Conservation (phyloP, 2,797 vertebrate species). For the Enteromius thamalakanensis region DNA sequence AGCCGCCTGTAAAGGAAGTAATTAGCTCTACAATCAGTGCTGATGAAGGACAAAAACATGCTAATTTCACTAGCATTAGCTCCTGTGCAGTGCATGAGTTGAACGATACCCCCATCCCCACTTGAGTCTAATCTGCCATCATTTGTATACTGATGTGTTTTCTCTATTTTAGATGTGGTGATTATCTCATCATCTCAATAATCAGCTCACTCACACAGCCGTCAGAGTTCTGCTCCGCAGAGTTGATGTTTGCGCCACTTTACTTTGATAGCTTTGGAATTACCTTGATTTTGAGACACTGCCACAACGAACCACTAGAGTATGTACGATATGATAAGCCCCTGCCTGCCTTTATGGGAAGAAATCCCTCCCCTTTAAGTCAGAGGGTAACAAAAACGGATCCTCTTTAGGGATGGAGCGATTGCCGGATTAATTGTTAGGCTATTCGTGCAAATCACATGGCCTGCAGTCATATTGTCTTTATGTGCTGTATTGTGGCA, state of each 20-base stretch:
- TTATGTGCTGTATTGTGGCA: neutral
- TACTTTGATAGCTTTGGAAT: constrained; percentile 39
- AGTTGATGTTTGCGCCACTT: constrained; percentile 51
- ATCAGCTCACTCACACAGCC: constrained; percentile 53
- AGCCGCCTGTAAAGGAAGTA: constrained; percentile 56
- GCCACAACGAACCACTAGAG: constrained; percentile 7
- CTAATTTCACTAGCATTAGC: constrained; percentile 60
- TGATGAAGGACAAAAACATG: constrained; percentile 61
- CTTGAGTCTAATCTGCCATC: constrained; percentile 55
- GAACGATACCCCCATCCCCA: constrained; percentile 49
- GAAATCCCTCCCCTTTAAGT: neutral
- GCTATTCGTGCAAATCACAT: neutral
- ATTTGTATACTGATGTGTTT: constrained; percentile 63
- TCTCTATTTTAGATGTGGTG: constrained; percentile 55
- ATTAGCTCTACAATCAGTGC: constrained; percentile 58
- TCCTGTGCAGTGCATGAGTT: constrained; percentile 28
- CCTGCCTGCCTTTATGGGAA: neutral
- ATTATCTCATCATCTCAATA: constrained; percentile 54
- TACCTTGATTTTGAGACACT: constrained; percentile 41
- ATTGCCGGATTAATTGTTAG: neutral
- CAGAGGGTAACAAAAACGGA: neutral
- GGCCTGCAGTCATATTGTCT: neutral
- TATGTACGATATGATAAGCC: neutral
- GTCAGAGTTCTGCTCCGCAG: constrained; percentile 39
- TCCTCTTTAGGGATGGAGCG: neutral